Evolutionary conservation across 1,140 invertebrate genomes (phyloP).

Genomic region (Psix sp.): DNA sequence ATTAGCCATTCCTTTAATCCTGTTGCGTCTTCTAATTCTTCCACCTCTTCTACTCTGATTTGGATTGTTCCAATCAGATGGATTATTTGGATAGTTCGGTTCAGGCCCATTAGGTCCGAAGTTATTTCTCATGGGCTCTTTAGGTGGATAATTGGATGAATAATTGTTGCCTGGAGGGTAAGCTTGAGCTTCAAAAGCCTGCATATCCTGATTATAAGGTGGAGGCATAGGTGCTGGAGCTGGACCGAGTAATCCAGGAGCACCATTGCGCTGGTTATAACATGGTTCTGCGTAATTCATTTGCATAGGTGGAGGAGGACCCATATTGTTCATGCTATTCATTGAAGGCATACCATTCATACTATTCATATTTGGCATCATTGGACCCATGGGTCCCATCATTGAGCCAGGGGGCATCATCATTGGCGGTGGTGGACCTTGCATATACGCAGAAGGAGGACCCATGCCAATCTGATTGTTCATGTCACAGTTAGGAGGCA

Average conservation of each 20-base stretch:
- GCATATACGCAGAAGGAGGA: constrained; percentile 77
- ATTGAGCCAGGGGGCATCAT: constrained; percentile 70
- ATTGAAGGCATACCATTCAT: no score
- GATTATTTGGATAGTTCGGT: constrained; percentile 38
- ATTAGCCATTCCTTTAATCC: constrained; percentile 64
- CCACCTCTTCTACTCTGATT: constrained; percentile 66
- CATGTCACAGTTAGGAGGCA: constrained; percentile 75
- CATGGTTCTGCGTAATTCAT: constrained; percentile 72
- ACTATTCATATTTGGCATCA: constrained; percentile 28
- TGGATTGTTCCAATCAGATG: constrained; percentile 63
- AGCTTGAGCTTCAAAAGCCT: constrained; percentile 61
- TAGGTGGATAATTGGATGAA: constrained; percentile 55
- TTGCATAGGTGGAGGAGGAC: constrained; percentile 55
- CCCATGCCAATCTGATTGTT: constrained; percentile 77
- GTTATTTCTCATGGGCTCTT: constrained; percentile 63
- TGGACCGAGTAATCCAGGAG: constrained; percentile 71
- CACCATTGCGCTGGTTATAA: constrained; percentile 69
- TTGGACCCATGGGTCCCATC: constrained; percentile 1
- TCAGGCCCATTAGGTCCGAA: constrained; percentile 61
- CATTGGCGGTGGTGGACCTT: constrained; percentile 74
- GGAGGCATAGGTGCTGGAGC: constrained; percentile 67
- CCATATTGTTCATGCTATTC: constrained; percentile 42
- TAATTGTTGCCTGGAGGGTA: constrained; percentile 65
- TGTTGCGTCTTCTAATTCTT: constrained; percentile 64
- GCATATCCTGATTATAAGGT: constrained; percentile 63